Evolutionary conservation across 1,140 invertebrate genomes (phyloP).

Genomic region (Cotesia typhae): DNA sequence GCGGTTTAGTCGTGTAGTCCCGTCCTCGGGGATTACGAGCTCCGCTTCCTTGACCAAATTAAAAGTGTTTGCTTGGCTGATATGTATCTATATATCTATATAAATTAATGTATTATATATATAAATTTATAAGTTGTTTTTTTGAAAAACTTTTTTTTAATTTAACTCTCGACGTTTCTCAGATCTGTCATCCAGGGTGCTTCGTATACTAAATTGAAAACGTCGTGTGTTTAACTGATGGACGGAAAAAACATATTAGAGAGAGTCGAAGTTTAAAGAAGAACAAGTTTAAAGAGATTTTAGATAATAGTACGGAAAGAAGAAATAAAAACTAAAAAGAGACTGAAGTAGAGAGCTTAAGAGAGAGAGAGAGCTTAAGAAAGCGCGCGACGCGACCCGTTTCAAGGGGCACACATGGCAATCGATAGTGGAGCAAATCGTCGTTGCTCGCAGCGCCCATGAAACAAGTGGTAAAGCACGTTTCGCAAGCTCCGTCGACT

Average conservation of each 20-base stretch:
- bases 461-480: constrained; percentile 54
- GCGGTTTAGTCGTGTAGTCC: constrained; percentile 31
- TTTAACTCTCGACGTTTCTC: not conserved
- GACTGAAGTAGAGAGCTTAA: not conserved
- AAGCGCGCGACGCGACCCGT: constrained; percentile 28
- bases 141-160: no score
- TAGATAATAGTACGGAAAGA: not conserved
- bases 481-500: constrained; percentile 42
- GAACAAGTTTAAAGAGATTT: constrained; percentile 6
- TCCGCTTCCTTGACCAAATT: constrained; percentile 25
- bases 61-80: constrained; percentile 17
- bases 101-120: not conserved
- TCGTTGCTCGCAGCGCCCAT: constrained; percentile 52
- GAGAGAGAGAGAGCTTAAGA: constrained; percentile 16
- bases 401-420: constrained; percentile 45
- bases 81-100: not conserved
- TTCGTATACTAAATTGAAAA: no score
- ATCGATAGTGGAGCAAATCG: constrained; percentile 52
- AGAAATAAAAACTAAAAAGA: constrained; percentile 1
- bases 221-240: not conserved
- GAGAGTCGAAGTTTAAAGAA: no score
- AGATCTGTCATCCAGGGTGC: not conserved
- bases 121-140: not conserved
- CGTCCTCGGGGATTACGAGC: constrained; percentile 28
- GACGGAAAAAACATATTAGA: no score